Conservation (phyloP, 2,113 vertebrate species). For the Acinonyx jubatus region DNA sequence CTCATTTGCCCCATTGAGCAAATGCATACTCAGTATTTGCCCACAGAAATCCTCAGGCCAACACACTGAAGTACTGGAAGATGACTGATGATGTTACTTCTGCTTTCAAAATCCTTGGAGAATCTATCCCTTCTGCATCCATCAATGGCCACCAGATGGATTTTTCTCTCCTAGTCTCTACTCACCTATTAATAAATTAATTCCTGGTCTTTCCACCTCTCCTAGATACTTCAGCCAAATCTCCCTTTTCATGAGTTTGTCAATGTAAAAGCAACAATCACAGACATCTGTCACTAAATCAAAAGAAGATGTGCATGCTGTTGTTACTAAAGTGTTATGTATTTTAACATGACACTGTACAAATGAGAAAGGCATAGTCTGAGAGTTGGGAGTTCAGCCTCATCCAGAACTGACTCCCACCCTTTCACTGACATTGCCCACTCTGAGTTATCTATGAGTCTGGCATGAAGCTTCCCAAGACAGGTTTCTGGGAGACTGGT, state of each 20-base stretch:
- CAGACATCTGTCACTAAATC: not conserved
- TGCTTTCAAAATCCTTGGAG: not conserved
- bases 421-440: not conserved
- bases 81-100: not conserved
- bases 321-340: not conserved
- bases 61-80: not conserved
- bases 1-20: not conserved
- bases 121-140: not conserved
- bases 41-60: not conserved
- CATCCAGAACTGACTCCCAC: not conserved
- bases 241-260: not conserved
- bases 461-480: not conserved
- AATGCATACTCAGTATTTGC: not conserved
- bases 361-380: not conserved
- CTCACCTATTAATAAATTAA: not conserved
- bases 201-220: not conserved
- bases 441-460: not conserved
- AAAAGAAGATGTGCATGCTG: not conserved
- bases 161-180: not conserved
- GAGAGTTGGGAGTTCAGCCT: not conserved
- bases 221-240: not conserved
- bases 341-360: not conserved
- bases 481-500: not conserved
- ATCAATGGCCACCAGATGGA: not conserved
- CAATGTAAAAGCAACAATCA: not conserved